Evolutionary conservation across 2,888 invertebrate species (phyloP), one percentile per base, ranked within the genome.

Genomic region (Catotricha subobsoleta): DNA sequence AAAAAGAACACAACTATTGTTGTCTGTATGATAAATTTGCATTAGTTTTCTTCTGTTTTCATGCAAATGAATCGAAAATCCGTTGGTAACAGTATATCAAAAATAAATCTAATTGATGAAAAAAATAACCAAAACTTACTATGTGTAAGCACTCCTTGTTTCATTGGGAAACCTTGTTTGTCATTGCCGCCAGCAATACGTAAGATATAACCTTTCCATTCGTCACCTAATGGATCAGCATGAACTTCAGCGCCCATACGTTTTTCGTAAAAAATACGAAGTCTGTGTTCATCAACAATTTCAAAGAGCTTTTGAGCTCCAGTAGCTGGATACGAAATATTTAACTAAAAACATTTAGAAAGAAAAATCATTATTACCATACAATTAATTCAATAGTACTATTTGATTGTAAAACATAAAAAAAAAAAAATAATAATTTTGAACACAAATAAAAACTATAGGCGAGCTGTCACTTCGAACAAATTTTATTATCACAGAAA

Each of bases 81-180:
- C n/a, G n/a, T n/a, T n/a, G n/a, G n/a, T n/a, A n/a, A n/a, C n/a
- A n/a, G n/a, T n/a, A n/a, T n/a, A n/a, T n/a, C n/a, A n/a, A n/a
- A n/a, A n/a, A n/a, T n/a, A n/a, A n/a, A n/a, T n/a, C n/a, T n/a
- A n/a, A n/a, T n/a, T n/a, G n/a, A n/a, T n/a, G n/a, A n/a, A 28
- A 38, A 38, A 7, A 21, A 13, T 8, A 18, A 19, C 23, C 40
- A 41, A 18, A 38, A 62, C 68, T 65, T 60, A 81, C 84, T 75
- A 65, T 91, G 91, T 47, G 92, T 88, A 44, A 98, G 73, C 43
- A 98, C 88, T 66, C 97, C 97, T 67, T 98, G 97, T 66, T 97
- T 98, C 98, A 98, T 98, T 46, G 98, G 97, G 66, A 98, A 98
- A 48, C 98, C 98, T 68, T 98, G 97, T 67, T 98, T 98, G 72